Base-by-base conservation (phyloP, 2,113 vertebrate genomes). In the Cololabis saira region DNA sequence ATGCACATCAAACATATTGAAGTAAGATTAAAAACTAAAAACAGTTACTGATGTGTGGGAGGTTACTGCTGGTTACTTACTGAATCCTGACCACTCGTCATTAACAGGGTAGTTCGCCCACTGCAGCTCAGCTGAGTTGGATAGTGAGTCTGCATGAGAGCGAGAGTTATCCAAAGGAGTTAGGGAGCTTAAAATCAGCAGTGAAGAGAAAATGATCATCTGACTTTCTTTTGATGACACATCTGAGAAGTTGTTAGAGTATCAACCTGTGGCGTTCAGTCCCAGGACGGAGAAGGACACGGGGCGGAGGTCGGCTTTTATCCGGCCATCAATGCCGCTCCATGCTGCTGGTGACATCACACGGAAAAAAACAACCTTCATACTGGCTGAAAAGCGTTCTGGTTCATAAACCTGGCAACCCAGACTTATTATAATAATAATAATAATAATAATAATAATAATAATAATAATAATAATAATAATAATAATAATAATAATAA, bases 1-100 rank as follows among this genome's bases (percentile, higher is more conserved):
- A 49, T 15, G 2, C 0, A 71, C 18, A 64, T 30, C 43, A 60
- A 30, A 61, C 60, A 33, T n/a, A 40, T 19, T 11, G 10, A 45
- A 19, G 42, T 71, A 12, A 61, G 3, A 33, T 16, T 4, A 1
- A 17, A 3, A n/a, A 27, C 24, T 3, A 27, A 22, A 55, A 43
- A 65, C 9, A 24, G 18, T 5, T 54, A 17, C 44, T 55, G 52
- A 19, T 2, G 17, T 18, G 33, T 37, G 33, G 10, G 33, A 37
- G 33, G 33, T 7, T 27, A 37, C 33, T 9, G 33, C 33, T 19
- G n/a, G 44, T 47, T 45, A 87, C 97, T 93, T 94, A 99, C 97
- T 98, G 90, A 94, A 92, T 87, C 94, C 95, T 87, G 95, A 96
- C 97, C 97, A 99, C 88, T 96, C 93, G 43, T 95, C 95, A 81